These are phyloP conservation scores for Cylloceria caligata DNA, from an alignment of 2,888 invertebrate species.

Conservation along the genomic window DNA sequence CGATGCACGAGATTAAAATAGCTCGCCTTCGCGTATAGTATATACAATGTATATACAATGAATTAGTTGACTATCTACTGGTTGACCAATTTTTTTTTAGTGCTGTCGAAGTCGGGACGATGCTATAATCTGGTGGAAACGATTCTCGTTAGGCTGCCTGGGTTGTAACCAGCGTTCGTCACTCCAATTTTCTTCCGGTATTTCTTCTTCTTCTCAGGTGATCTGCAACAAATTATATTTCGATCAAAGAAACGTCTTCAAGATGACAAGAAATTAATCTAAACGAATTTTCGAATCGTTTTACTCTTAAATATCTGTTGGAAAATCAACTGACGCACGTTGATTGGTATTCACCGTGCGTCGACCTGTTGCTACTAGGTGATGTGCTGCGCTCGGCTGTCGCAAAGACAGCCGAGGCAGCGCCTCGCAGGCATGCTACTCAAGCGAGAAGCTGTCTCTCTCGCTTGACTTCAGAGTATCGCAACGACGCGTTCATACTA, in stretches of 20 bases:
- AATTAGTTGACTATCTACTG: slow-evolving; percentile 66
- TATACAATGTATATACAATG: slow-evolving; percentile 75
- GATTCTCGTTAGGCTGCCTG: slow-evolving; percentile 80
- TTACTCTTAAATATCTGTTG: too few species aligned
- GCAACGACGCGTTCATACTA: too few species aligned
- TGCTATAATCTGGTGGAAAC: slow-evolving; percentile 82
- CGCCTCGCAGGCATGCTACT: too few species aligned
- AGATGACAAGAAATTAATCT: not conserved
- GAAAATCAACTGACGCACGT: too few species aligned
- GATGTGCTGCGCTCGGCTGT: too few species aligned
- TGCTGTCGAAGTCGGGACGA: slow-evolving; percentile 30
- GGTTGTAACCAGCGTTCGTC: slow-evolving; percentile 80
- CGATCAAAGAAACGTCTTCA: not conserved
- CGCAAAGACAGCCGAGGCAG: too few species aligned
- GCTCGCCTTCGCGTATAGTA: slow-evolving; percentile 45
- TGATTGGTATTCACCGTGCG: too few species aligned
- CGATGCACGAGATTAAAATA: slow-evolving; percentile 6
- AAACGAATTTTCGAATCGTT: not conserved
- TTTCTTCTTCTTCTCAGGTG: slow-evolving; percentile 78
- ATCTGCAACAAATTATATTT: slow-evolving; percentile 75
- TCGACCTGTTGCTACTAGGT: too few species aligned
- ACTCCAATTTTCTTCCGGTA: slow-evolving; percentile 78
- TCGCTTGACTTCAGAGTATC: too few species aligned
- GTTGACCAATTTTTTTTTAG: slow-evolving; percentile 45
- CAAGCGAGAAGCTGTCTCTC: too few species aligned